Percentiles rank a stretch among this genome's conserved stretches.
Conservation (phyloP, 1,140 invertebrate genomes). For the Drosophila hydei region DNA sequence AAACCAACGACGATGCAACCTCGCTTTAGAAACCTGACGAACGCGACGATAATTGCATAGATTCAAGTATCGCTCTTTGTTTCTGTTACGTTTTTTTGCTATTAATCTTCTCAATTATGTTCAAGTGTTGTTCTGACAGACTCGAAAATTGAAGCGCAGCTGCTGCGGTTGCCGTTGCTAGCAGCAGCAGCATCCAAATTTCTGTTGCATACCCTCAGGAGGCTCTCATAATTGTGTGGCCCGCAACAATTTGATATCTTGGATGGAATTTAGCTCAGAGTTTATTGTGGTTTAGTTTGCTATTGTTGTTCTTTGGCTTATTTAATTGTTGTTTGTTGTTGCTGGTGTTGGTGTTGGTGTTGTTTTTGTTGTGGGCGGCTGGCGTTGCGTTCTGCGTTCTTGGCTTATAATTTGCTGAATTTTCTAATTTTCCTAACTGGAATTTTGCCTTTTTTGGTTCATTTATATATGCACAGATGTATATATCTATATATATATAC, state of each 20-base stretch:
- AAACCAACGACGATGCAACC: constrained; percentile 1
- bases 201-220: constrained; percentile 45
- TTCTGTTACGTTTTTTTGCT: not conserved
- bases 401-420: constrained; percentile 23
- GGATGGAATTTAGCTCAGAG: constrained; percentile 73
- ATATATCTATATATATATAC: not conserved
- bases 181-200: constrained; percentile 19
- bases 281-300: constrained; percentile 28
- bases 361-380: constrained; percentile 68
- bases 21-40: constrained; percentile 38
- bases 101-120: not conserved
- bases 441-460: constrained; percentile 4
- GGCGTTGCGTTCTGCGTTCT: constrained; percentile 63
- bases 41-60: constrained; percentile 33
- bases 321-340: constrained; percentile 15
- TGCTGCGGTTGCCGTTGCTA: constrained; percentile 8
- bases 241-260: constrained; percentile 33
- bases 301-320: constrained; percentile 11
- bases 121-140: not conserved
- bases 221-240: constrained; percentile 4
- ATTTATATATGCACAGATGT: not conserved
- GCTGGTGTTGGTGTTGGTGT: constrained; percentile 37
- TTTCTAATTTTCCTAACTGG: constrained; percentile 13
- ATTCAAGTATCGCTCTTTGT: not conserved
- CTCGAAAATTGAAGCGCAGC: not conserved